Base-by-base conservation (phyloP, 2,113 vertebrate genomes). In the human region DNA sequence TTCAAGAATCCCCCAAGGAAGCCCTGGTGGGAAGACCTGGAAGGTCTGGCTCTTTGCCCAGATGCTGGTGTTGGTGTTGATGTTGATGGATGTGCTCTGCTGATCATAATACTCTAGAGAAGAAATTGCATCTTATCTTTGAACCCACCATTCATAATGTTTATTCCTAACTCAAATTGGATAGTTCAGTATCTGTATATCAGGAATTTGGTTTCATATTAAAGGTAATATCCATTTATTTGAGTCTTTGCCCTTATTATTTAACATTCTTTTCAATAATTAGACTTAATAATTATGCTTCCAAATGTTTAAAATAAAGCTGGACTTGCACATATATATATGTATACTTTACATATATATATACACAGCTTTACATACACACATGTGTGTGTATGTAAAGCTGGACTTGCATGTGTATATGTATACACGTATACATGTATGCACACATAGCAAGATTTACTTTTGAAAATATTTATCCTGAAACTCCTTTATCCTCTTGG, bases 221-320 rank as follows among this genome's bases (percentile, higher is more conserved):
- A 89, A 80, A 79, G 43, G 12, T 40, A 81, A 30, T 17, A 48
- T 73, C 64, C 38, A 18, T 72, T 82, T 96, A 55, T 75, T 55
- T 89, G 79, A 75, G 38, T 89, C 64, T 90, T 90, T 85, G 61
- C 27, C 43, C 14, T 94, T 89, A n/a, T 43, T 81, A 52, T n/a
- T 55, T 75, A 83, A 96, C 35, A 57, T 76, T 88, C 66, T 68
- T 94, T 96, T 90, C 32, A 57, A 70, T 85, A 10, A 66, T 86
- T 72, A 96, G 32, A 81, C 45, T 93, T 86, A 80, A 85, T 84
- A 72, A 73, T 45, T 83, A 50, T 75, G 32, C 45, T 91, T 93
- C 80, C 59, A 66, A 72, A 66, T 86, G 20, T 43, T 93, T 57
- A 89, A 64, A 87, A 59, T 88, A 30, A 17, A 76, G 14, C 9